Conservation (phyloP, 2,888 invertebrate species). For the Ommatoiulus sabulosus region DNA sequence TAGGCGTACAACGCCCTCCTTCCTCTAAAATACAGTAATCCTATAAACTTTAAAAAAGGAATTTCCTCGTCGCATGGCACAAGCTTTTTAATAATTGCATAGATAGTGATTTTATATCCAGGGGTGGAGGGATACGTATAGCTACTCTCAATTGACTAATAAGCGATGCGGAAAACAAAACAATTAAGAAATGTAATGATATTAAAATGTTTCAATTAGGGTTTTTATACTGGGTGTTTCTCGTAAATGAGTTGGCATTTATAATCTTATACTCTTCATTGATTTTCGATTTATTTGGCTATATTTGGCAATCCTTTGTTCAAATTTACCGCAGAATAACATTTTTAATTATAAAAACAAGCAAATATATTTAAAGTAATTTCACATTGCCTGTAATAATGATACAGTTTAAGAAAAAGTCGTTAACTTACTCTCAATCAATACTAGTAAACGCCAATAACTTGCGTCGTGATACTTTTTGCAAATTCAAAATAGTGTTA, state of each 20-base stretch:
- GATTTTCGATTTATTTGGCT: neutral
- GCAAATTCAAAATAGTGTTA: neutral
- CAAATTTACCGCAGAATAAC: neutral
- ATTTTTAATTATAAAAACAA: neutral
- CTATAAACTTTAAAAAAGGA: neutral
- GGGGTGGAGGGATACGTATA: neutral
- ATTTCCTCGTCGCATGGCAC: slow-evolving; percentile 31
- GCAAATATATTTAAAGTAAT: too few relatives aligned
- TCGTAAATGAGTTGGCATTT: neutral
- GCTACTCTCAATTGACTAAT: neutral
- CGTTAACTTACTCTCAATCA: neutral
- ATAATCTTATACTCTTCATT: neutral
- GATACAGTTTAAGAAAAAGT: neutral
- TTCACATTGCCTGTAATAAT: neutral
- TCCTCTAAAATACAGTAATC: neutral
- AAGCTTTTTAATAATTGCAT: neutral
- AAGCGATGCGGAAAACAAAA: neutral
- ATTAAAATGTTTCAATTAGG: neutral
- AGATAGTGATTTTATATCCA: neutral
- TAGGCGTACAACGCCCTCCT: neutral
- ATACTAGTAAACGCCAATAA: neutral
- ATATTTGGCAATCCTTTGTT: neutral
- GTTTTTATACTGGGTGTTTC: neutral
- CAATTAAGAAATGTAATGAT: neutral
- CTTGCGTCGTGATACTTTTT: neutral